Evolutionary conservation across 2,888 invertebrate genomes (phyloP).

Genomic region (Embidobia sp.): DNA sequence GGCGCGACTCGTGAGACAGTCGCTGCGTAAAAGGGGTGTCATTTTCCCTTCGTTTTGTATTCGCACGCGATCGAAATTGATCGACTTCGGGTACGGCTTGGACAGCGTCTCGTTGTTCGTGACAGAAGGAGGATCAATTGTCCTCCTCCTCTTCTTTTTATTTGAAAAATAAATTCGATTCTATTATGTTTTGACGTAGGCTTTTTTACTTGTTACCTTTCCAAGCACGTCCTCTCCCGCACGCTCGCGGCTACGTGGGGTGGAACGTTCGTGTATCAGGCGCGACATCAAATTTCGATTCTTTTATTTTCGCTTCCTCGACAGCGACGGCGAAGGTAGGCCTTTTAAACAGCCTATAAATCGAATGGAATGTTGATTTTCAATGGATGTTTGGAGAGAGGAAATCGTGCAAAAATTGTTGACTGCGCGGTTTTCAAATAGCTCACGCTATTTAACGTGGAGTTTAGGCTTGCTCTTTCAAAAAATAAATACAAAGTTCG

Average conservation of each 20-base stretch:
- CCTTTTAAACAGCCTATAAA: too few species aligned
- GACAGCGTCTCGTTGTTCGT: conserved; percentile 30
- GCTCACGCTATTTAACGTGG: too few species aligned
- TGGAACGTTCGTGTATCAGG: conserved; percentile 12
- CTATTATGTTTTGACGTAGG: conserved; percentile 52
- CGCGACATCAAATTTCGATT: conserved; percentile 28
- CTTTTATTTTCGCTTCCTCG: conserved; percentile 7
- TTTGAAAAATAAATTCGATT: conserved; percentile 55
- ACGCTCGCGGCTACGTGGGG: background rate
- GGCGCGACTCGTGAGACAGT: too few species aligned
- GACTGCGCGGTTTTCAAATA: too few species aligned
- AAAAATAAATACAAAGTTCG: too few species aligned
- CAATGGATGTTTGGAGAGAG: conserved; percentile 8
- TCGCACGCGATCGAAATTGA: conserved; percentile 16
- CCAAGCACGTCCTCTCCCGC: conserved; percentile 14
- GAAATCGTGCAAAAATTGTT: background rate
- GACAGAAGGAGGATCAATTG: conserved; percentile 4
- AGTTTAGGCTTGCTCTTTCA: too few species aligned
- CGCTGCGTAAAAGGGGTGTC: conserved; percentile 9
- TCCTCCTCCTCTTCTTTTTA: conserved; percentile 24
- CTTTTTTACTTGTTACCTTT: conserved; percentile 35
- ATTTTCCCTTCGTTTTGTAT: background rate
- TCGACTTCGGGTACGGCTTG: conserved; percentile 36
- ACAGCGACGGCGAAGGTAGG: background rate
- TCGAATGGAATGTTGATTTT: conserved; percentile 21